These are phyloP conservation scores for Drosophila kuntzei DNA, from an alignment of 2,888 invertebrate species.

Conservation along the genomic window DNA sequence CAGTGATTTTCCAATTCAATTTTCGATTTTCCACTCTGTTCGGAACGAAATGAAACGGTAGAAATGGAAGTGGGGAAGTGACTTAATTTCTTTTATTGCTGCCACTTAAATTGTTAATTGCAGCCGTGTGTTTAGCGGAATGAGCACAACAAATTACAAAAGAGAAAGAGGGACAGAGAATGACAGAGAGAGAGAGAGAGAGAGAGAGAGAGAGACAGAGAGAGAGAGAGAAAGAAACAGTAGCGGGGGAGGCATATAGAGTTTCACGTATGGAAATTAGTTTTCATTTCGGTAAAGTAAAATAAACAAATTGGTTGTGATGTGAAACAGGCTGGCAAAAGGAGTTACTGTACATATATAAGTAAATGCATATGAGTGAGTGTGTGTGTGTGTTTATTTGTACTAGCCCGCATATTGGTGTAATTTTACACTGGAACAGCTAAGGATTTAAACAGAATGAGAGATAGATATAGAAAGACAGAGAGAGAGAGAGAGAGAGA, in stretches of 20 bases:
- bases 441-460: conserved; percentile 7
- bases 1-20: conserved; percentile 47
- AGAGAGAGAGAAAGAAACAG: not conserved
- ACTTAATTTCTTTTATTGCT: conserved; percentile 67
- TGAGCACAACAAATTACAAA: not conserved
- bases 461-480: not conserved
- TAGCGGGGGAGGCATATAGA: conserved; percentile 37
- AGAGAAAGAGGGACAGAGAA: not conserved
- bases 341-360: conserved; percentile 13
- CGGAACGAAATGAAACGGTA: conserved; percentile 30
- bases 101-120: conserved; percentile 72
- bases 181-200: not conserved
- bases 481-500: conserved; percentile 2
- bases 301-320: conserved; percentile 55
- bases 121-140: conserved; percentile 37
- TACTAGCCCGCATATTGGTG: conserved; percentile 64
- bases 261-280: conserved; percentile 64
- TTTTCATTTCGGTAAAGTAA: conserved; percentile 46
- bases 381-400: conserved; percentile 40
- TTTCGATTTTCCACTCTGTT: conserved; percentile 50
- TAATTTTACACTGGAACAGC: conserved; percentile 58
- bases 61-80: conserved; percentile 15
- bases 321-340: conserved; percentile 41
- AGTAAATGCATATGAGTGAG: not conserved
- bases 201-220: not conserved